Evolutionary conservation across 2,113 vertebrate genomes (phyloP), one percentile per base, ranked within the genome.

Genomic region (Sardina pilchardus): DNA sequence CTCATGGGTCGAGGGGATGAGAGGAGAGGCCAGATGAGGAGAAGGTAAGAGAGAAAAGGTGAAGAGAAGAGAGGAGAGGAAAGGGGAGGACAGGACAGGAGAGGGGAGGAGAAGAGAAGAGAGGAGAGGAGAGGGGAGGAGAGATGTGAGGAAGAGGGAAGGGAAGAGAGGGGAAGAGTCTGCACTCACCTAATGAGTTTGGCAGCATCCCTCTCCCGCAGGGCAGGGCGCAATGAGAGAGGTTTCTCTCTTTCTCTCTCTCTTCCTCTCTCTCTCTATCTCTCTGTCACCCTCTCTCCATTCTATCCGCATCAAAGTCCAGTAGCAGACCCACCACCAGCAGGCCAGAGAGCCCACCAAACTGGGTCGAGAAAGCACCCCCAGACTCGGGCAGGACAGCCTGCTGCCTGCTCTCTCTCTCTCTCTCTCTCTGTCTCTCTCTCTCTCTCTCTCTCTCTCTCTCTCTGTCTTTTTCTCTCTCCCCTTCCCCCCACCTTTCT

Each of bases 31-130:
- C 1, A 14, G 34, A 2, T 19, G 4, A 78, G 30, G 26, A 78
- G 2, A 36, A 67, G 26, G n/a, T 9, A 14, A 30, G 26, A 30
- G 9, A 78, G 34, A 78, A 14, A 39, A 48, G 67, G 82, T 81
- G 82, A 42, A 88, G 90, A 87, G 83, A 83, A 87, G 83, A 90
- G 89, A 89, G 90, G 89, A 21, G 12, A 91, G 88, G 85, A 86
- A 89, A 88, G 88, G 88, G 90, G 87, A 86, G 88, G 86, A n/a
- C n/a, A 53, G 88, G 67, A 86, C 78, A 88, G 80, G 88, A 85
- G 83, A 84, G 81, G 89, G 91, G 83, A 86, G 83, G 53, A 75
- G 53, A 78, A 88, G 88, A 85, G 88, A 89, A 86, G 86, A 91
- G 87, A 83, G 88, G 90, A 36, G 71, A 78, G 71, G 34, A 0